A percentile compares a stretch with the other conserved stretches of the same genome.
These are phyloP conservation scores for Tachina lurida DNA, from an alignment of 2,888 invertebrate genomes.

Conservation along the genomic window DNA sequence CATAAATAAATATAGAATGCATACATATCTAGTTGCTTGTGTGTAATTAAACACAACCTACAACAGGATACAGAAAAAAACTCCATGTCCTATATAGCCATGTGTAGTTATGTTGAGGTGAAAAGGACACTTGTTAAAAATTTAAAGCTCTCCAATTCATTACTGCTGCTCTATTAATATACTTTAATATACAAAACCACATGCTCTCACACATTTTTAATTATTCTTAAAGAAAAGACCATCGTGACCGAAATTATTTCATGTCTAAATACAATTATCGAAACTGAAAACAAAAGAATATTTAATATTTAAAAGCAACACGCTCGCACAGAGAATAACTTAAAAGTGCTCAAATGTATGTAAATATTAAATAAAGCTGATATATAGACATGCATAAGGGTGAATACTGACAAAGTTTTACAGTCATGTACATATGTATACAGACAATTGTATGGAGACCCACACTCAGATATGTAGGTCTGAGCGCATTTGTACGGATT, in stretches of 20 bases:
- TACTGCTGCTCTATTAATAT: no score
- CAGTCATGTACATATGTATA: no score
- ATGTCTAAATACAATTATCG: constrained; percentile 34
- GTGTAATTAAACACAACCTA: no score
- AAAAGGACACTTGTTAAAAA: neutral
- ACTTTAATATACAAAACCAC: neutral
- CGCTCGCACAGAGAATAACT: neutral
- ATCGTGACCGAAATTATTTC: constrained; percentile 16
- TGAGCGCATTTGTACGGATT: neutral
- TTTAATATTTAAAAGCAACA: constrained; percentile 12
- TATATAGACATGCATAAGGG: neutral
- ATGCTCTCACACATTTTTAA: neutral
- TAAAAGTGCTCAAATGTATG: neutral
- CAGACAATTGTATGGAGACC: no score
- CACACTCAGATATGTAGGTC: neutral
- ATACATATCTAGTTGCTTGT: no score
- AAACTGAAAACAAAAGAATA: constrained; percentile 39
- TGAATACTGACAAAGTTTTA: no score
- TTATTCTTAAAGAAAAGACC: constrained; percentile 1
- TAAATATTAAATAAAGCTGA: neutral
- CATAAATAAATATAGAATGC: no score
- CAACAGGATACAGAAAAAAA: no score
- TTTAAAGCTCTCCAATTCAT: neutral
- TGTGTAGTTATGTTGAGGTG: no score
- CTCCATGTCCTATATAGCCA: no score